Evolutionary conservation across 2,113 vertebrate genomes (phyloP).

Genomic region (Euleptes europaea): DNA sequence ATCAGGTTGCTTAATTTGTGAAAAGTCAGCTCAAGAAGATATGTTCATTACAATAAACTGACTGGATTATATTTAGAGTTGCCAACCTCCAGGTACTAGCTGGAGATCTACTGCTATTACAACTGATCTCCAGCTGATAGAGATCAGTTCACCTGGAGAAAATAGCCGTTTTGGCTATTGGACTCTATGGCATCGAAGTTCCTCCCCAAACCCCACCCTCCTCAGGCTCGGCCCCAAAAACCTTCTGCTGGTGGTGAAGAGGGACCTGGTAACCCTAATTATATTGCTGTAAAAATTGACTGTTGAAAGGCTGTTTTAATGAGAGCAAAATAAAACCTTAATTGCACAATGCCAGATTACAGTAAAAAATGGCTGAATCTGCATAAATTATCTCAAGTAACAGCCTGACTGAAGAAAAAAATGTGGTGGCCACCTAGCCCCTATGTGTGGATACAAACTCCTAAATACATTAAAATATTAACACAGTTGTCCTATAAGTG

Average conservation of each 20-base stretch:
- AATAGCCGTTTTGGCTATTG: too few relatives aligned
- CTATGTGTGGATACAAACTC: constrained; percentile 29
- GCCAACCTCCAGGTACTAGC: too few relatives aligned
- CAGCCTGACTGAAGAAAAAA: constrained; percentile 45
- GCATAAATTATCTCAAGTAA: constrained; percentile 46
- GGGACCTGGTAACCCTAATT: too few relatives aligned
- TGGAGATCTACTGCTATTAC: too few relatives aligned
- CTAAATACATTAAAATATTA: constrained; percentile 71
- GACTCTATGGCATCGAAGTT: too few relatives aligned
- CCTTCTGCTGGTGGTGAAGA: too few relatives aligned
- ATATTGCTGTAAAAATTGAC: not conserved
- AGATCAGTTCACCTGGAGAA: too few relatives aligned
- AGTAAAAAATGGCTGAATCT: constrained; percentile 30
- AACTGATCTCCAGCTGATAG: too few relatives aligned
- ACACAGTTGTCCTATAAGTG: constrained; percentile 56
- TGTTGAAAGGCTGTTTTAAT: not conserved
- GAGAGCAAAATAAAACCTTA: constrained; percentile 42
- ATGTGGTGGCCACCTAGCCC: constrained; percentile 31
- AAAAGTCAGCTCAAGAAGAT: not conserved
- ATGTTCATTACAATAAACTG: not conserved
- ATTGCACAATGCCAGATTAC: constrained; percentile 36
- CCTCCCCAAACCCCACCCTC: too few relatives aligned
- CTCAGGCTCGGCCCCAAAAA: too few relatives aligned
- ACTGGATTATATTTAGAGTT: not conserved
- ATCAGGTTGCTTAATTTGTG: not conserved